A percentile compares a stretch with the other conserved stretches of the same genome.
Conservation (phyloP, 2,113 vertebrate species). For the Oxygymnocypris stewartii region DNA sequence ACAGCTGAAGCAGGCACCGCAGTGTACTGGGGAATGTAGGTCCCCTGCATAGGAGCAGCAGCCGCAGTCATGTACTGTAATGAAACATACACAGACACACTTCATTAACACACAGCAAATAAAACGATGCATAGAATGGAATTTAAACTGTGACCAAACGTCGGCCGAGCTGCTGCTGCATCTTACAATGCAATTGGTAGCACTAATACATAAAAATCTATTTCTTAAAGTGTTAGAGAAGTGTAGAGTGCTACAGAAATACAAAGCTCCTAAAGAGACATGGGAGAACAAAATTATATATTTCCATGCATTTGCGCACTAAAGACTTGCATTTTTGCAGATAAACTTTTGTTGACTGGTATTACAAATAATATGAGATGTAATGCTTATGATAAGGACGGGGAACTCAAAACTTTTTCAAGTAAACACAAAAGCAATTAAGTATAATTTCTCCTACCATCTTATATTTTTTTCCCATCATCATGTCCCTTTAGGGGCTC, state of each 20-base stretch:
- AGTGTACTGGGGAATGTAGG: constrained; percentile 99
- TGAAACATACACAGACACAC: constrained; percentile 19
- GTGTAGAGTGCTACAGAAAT: neutral
- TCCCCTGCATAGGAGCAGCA: constrained; percentile 99
- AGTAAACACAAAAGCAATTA: neutral
- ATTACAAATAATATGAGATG: neutral
- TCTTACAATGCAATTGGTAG: neutral
- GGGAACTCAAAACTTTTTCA: neutral
- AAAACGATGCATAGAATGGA: neutral
- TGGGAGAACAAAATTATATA: neutral
- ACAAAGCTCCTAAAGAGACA: neutral
- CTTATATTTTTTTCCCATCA: neutral
- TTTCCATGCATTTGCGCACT: neutral
- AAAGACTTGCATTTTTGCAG: neutral
- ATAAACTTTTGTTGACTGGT: neutral
- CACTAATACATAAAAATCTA: neutral
- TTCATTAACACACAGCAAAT: neutral
- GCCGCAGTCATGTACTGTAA: constrained; percentile 97
- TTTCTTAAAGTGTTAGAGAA: neutral
- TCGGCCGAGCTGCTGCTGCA: neutral
- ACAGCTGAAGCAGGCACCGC: constrained; percentile 99
- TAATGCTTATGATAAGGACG: neutral
- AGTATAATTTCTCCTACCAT: neutral
- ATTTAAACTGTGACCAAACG: neutral
- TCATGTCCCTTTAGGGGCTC: neutral